Conservation (phyloP, 2,797 vertebrate genomes). For the Mormyrus hasselquistii region DNA sequence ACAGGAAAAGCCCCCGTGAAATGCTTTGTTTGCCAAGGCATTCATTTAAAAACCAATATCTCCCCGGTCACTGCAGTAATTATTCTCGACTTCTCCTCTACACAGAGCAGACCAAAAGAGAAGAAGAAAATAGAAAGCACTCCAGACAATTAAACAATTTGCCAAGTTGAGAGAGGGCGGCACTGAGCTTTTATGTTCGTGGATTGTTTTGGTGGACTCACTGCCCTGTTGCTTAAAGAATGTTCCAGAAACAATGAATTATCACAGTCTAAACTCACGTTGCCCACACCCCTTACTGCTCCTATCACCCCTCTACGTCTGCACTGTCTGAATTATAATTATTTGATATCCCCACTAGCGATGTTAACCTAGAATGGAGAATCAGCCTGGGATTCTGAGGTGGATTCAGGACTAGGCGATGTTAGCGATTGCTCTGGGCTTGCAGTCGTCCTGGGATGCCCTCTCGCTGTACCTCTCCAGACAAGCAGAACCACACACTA, state of each 20-base stretch:
- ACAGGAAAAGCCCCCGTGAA: not conserved
- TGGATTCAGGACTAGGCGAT: not conserved
- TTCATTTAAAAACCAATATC: constrained; percentile 2
- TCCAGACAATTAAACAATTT: constrained; percentile 3
- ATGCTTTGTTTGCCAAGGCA: not conserved
- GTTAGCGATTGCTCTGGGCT: not conserved
- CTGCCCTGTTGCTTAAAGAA: not conserved
- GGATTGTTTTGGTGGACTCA: not conserved
- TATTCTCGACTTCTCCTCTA: not conserved
- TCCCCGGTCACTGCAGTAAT: not conserved
- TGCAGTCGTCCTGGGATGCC: not conserved
- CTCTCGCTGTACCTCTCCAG: not conserved
- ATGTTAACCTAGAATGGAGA: not conserved
- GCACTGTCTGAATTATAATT: constrained; percentile 8
- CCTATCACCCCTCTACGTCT: not conserved
- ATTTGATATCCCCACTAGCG: not conserved
- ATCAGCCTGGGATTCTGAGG: not conserved
- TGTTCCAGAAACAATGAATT: constrained; percentile 10
- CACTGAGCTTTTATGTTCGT: not conserved
- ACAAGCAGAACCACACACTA: not conserved
- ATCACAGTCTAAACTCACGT: not conserved
- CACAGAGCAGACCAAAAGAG: not conserved
- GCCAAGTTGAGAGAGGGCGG: not conserved
- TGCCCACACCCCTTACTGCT: not conserved
- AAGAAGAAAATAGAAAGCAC: not conserved